Evolutionary conservation across 53 echinoderm and acorn worm genomes (phyloP), one percentile per base, ranked within the genome.

Genomic region (Arbacia lixula): DNA sequence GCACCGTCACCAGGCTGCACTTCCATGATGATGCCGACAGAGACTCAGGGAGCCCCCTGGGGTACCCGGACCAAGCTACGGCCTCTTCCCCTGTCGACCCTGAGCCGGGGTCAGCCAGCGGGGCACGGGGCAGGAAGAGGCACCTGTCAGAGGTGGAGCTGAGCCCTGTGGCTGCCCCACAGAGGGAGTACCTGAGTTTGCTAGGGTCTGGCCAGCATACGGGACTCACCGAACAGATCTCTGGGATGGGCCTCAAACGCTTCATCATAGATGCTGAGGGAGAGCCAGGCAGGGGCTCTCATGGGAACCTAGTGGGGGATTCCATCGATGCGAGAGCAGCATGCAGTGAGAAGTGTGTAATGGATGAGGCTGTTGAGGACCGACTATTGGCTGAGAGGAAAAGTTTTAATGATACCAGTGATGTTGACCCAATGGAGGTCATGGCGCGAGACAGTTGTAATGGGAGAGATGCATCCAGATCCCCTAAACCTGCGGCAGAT

Each of bases 111-210:
- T 51, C 64, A 3, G 66, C 46, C 20, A 46, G 56, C 21, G 72
- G 87, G 0, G 4, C 4, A 0, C 83, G 87, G 17, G 80, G 87
- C 3, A 60, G 82, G 9, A 93, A 93, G 38, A 68, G 93, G 8
- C 83, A 35, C 33, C 84, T 79, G 43, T 84, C 87, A 0, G 37
- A 84, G 31, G 85, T 87, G 6, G 86, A 84, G 27, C 90, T 84
- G 72, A 93, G 93, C 68, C 90, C 93, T 4, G 32, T 71, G 0
- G 39, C 60, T 22, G 63, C 17, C 2, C 19, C 50, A 14, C 6
- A 9, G 6, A 51, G 28, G 33, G 82, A 43, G 14, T 52, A 64
- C 82, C 0, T 81, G 19, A 63, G 33, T 8, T 40, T 81, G 63
- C 31, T 33, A 6, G 26, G 24, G 2, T 81, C 65, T 6, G 82